Evolutionary conservation across 2,888 invertebrate species (phyloP).

Genomic region (Selenia dentaria): DNA sequence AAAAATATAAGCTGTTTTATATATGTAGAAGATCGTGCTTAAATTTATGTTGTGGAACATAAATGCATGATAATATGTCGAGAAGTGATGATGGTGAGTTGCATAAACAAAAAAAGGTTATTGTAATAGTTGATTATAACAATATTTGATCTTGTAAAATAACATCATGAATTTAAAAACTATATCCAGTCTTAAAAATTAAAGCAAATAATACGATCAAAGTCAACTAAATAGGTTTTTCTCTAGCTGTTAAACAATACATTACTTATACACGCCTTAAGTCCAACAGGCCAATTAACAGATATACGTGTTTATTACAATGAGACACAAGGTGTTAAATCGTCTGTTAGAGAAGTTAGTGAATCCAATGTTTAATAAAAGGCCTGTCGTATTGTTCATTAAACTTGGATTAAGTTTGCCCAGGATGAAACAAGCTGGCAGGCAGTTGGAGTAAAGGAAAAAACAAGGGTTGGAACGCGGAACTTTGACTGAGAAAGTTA

Average conservation of each 20-base stretch:
- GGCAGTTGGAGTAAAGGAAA: slow-evolving; percentile 81
- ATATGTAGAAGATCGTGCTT: too few relatives aligned
- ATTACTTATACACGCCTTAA: slow-evolving; percentile 40
- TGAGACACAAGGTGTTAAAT: slow-evolving; percentile 45
- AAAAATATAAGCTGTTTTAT: too few relatives aligned
- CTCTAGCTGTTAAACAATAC: slow-evolving; percentile 48
- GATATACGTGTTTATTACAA: too few relatives aligned
- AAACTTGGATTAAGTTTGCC: slow-evolving; percentile 85
- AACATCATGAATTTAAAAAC: slow-evolving; percentile 46
- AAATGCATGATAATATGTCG: too few relatives aligned
- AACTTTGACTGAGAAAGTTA: slow-evolving; percentile 70
- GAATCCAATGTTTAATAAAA: slow-evolving; percentile 84
- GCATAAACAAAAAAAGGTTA: too few relatives aligned
- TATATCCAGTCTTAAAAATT: slow-evolving; percentile 60
- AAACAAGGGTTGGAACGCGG: slow-evolving; percentile 57
- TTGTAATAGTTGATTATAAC: too few relatives aligned
- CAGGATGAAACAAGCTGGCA: slow-evolving; percentile 82
- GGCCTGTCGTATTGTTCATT: slow-evolving; percentile 85
- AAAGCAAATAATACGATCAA: slow-evolving; percentile 80
- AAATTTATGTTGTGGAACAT: too few relatives aligned
- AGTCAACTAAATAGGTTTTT: slow-evolving; percentile 81
- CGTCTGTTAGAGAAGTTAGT: slow-evolving; percentile 44
- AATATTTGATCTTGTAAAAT: too few relatives aligned
- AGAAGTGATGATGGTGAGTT: too few relatives aligned
- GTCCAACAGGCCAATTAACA: too few relatives aligned